Conservation (phyloP, 2,113 vertebrate species). For the Hyperoodon ampullatus region DNA sequence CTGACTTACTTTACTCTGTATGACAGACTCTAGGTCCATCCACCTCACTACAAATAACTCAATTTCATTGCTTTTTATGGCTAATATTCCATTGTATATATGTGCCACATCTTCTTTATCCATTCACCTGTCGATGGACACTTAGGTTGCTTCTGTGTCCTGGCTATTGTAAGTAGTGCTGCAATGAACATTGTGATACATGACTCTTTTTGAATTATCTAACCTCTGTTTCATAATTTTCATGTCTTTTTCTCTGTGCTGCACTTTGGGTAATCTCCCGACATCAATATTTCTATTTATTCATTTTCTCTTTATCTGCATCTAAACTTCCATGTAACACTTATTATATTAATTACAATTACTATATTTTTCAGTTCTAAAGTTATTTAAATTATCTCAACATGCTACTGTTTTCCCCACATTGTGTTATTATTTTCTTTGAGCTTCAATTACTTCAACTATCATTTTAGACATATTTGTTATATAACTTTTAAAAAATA, state of each 20-base stretch:
- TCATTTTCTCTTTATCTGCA: neutral
- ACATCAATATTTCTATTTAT: neutral
- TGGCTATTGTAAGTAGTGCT: too few species aligned
- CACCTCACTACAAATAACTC: too few species aligned
- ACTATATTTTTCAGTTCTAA: neutral
- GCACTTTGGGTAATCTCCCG: neutral
- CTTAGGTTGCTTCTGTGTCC: too few species aligned
- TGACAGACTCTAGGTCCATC: too few species aligned
- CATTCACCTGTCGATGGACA: too few species aligned
- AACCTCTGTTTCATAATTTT: neutral
- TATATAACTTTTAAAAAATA: neutral
- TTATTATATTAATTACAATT: neutral
- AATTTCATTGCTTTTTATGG: too few species aligned
- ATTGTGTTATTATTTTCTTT: neutral
- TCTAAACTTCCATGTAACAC: neutral
- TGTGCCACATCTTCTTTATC: too few species aligned
- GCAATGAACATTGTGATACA: too few species aligned
- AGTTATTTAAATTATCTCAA: neutral
- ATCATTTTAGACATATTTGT: neutral
- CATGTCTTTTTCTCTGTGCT: neutral
- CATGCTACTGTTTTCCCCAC: neutral
- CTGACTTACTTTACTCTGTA: too few species aligned
- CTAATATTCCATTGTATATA: too few species aligned
- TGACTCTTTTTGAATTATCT: neutral
- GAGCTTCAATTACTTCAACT: neutral